Evolutionary conservation across 2,888 invertebrate species (phyloP), one percentile per base, ranked within the genome.

Genomic region (Eilema caniola): DNA sequence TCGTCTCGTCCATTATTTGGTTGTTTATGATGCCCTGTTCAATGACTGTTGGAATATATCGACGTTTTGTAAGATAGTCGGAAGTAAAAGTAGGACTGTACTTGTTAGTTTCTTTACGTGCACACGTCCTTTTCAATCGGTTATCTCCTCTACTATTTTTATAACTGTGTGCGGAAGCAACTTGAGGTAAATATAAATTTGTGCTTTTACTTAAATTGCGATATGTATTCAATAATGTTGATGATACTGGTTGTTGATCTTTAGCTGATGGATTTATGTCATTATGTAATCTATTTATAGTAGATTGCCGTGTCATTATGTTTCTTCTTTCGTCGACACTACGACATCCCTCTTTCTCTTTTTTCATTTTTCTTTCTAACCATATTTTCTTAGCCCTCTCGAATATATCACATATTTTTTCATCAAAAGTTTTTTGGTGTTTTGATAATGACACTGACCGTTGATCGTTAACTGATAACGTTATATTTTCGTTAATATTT

Each of bases 321-420:
- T 75, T 68, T 28, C 78, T 76, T 68, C 82, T 80, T 47, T 85
- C 79, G 66, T 86, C 84, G 60, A 23, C 31, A 41, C 28, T 87
- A 41, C 41, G 16, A 41, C 16, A 16, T 41, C 16, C 16, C 16
- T 41, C 16, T 85, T 95, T 95, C 79, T 96, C 97, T 97, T 41
- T 16, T 16, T 98, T 98, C 10, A 16, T 41, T 41, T 5, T 14
- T 16, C 5, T 16, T 41, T 3, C 4, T 16, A 41, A 41, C 41
- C 14, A 5, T 41, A 37, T 11, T 12, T 37, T 37, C 12, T 12
- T 37, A 12, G 33, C 33, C 12, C 12, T 37, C 12, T 37, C 33
- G 33, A 12, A 37, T 37, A 37, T 3, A 12, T 12, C 33, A 37
- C 33, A 12, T 1, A 37, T 37, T 37, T 33, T 56, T 56, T 56